A percentile compares a stretch with the other conserved stretches of the same genome.
Evolutionary conservation across 1,140 invertebrate species (phyloP).

Genomic region (Centruroides sculpturatus): DNA sequence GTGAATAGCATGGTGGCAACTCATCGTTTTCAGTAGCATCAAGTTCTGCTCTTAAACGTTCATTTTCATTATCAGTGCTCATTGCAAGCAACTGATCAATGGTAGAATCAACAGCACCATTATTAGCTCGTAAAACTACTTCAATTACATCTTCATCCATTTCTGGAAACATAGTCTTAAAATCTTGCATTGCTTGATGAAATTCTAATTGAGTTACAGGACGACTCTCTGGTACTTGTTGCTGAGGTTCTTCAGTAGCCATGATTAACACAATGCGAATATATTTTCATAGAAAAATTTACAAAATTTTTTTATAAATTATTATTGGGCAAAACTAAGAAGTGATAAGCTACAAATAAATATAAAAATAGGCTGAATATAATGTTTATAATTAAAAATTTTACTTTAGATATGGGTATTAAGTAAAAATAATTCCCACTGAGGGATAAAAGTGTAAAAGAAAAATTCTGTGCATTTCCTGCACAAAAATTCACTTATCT

Average conservation of each 20-base stretch:
- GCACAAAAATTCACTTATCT: too few relatives aligned
- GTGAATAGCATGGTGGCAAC: slow-evolving; percentile 19
- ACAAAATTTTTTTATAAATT: too few relatives aligned
- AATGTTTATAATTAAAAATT: too few relatives aligned
- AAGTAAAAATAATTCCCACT: too few relatives aligned
- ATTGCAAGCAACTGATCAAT: slow-evolving; percentile 80
- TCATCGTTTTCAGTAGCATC: slow-evolving; percentile 19
- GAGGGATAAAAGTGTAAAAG: too few relatives aligned
- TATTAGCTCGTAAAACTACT: slow-evolving; percentile 33
- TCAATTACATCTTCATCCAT: slow-evolving; percentile 89
- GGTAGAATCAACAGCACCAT: slow-evolving; percentile 73
- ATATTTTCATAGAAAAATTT: too few relatives aligned
- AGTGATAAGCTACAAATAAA: too few relatives aligned
- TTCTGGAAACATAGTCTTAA: slow-evolving; percentile 81
- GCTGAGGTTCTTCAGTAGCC: slow-evolving; percentile 1
- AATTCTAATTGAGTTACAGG: slow-evolving; percentile 55
- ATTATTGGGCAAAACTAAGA: too few relatives aligned
- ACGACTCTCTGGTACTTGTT: slow-evolving; percentile 10
- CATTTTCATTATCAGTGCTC: slow-evolving; percentile 73
- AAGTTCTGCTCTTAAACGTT: slow-evolving; percentile 32
- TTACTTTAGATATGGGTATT: too few relatives aligned
- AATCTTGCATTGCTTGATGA: slow-evolving; percentile 79
- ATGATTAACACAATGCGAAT: too few relatives aligned
- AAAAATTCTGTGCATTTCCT: too few relatives aligned
- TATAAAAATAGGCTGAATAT: too few relatives aligned